Evolutionary conservation across 2,888 invertebrate genomes (phyloP).

Genomic region (Cataglyphis livida): DNA sequence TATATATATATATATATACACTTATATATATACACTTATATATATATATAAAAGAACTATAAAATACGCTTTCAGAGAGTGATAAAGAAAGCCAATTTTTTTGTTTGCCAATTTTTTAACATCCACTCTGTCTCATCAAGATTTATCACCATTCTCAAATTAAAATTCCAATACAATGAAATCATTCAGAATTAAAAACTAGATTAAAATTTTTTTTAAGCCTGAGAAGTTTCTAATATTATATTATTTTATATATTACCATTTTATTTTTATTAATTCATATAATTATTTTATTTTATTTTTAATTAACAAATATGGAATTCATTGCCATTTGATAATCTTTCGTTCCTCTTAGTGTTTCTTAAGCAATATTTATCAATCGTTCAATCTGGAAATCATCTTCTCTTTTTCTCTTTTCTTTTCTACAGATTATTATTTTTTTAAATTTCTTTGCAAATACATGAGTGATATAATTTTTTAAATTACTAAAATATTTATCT

Average conservation of each 20-base stretch:
- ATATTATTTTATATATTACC: not conserved
- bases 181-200: not conserved
- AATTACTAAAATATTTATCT: not conserved
- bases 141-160: not conserved
- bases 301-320: not conserved
- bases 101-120: not conserved
- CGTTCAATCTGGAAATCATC: not conserved
- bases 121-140: not conserved
- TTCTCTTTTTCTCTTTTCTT: not conserved
- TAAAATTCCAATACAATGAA: not conserved
- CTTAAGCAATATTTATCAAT: conserved; percentile 37
- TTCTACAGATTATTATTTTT: not conserved
- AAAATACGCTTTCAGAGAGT: not conserved
- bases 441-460: not conserved
- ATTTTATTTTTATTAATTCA: not conserved
- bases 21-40: too few species aligned
- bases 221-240: not conserved
- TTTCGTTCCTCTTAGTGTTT: conserved; percentile 11
- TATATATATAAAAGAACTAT: not conserved
- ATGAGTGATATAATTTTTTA: not conserved
- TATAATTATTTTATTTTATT: not conserved
- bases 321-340: not conserved
- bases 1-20: not conserved
- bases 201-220: not conserved
- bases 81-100: not conserved